Conservation (phyloP, 2,113 vertebrate genomes). For the Phalacrocorax carbo region DNA sequence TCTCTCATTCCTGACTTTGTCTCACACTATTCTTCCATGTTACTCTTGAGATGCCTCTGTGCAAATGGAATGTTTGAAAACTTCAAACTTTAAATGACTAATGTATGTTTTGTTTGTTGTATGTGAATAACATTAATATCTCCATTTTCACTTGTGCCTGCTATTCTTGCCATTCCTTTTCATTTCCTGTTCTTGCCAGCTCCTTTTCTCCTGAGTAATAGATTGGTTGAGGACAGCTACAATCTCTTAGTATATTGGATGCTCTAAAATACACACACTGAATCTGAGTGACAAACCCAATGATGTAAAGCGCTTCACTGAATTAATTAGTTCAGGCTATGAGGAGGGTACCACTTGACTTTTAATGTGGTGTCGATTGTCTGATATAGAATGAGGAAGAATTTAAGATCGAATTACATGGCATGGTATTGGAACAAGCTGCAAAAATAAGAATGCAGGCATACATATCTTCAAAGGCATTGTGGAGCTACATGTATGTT, state of each 20-base stretch:
- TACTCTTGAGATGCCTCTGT: background rate
- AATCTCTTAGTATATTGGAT: background rate
- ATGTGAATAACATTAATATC: background rate
- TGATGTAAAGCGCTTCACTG: background rate
- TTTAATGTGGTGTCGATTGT: background rate
- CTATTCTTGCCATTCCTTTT: background rate
- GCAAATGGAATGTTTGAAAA: background rate
- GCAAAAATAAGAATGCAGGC: background rate
- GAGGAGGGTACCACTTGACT: background rate
- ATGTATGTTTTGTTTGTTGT: background rate
- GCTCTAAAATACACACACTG: background rate
- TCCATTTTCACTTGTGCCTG: background rate
- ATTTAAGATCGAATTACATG: background rate
- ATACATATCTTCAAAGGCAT: background rate
- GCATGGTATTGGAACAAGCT: background rate
- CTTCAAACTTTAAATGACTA: background rate
- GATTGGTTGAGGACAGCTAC: background rate
- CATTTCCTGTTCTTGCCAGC: background rate
- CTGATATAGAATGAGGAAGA: background rate
- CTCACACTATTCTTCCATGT: background rate
- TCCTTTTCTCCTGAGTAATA: background rate
- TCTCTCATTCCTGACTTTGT: background rate
- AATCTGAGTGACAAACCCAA: background rate
- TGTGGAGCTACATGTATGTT: accelerated
- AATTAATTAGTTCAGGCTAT: background rate